Evolutionary conservation across 2,113 vertebrate genomes (phyloP), one percentile per base, ranked within the genome.

Genomic region (Puma concolor): DNA sequence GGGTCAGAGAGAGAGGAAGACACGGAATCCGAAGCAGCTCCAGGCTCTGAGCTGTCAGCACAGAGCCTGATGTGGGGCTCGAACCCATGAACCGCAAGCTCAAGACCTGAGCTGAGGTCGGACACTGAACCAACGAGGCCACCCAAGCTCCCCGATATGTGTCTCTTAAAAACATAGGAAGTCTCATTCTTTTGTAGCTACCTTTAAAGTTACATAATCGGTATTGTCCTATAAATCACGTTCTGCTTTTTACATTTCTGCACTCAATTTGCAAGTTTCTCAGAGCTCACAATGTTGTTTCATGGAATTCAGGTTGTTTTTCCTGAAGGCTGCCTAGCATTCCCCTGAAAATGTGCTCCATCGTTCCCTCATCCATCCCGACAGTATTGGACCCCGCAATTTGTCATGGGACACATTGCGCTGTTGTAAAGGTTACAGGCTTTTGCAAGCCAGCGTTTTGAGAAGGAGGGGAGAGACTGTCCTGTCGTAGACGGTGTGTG

Each of bases 331-430:
- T 7, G 63, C 29, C 9, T 14, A 23, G 16, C 44, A 12, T 90
- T 90, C 74, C 38, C 36, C 5, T 1, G 7, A 33, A 33, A 29
- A 41, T 13, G 1, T 10, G 15, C 5, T 33, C n/a, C 7, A 11
- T 48, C 29, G 23, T 36, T 38, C 36, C 41, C n/a, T 81, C 48
- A 33, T 11, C n/a, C n/a, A 33, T 21, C 38, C 44, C 36, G 7
- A 25, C n/a, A 3, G 15, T 9, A 48, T 4, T 0, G 41, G 38
- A 29, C 5, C 23, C 14, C 8, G 52, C 57, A 0, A 31, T 48
- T 41, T 17, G n/a, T 60, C 29, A n/a, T 4, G 23, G 79, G 23
- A 36, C 79, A 27, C 5, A 5, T 0, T 10, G 41, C 3, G 2
- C 48, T 44, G 69, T 67, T n/a, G 14, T 27, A 66, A 95, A 79